Evolutionary conservation across 2,797 vertebrate genomes (phyloP).

Genomic region (Acanthornis magna): DNA sequence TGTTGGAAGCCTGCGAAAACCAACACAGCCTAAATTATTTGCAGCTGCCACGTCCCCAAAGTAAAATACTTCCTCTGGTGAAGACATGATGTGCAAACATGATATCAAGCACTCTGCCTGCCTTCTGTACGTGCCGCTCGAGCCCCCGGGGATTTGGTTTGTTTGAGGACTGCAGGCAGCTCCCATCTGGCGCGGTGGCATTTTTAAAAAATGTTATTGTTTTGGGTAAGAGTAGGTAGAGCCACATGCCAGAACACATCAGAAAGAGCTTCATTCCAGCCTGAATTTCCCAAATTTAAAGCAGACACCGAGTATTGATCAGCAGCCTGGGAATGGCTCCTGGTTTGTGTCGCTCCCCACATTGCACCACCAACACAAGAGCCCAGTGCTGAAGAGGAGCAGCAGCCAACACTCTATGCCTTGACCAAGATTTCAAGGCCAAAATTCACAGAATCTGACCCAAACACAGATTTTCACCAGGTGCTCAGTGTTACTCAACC

Average conservation of each 20-base stretch:
- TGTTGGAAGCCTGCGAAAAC: neutral
- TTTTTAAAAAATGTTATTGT: neutral
- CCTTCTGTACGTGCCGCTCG: neutral
- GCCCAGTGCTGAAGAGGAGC: neutral
- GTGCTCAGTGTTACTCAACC: neutral
- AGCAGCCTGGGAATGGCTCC: neutral
- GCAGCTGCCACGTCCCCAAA: fast-evolving
- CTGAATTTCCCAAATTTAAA: neutral
- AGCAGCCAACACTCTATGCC: neutral
- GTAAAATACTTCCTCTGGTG: neutral
- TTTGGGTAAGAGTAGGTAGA: neutral
- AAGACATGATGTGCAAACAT: neutral
- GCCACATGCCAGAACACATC: neutral
- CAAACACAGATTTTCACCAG: neutral
- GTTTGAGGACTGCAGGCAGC: neutral
- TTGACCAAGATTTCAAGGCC: neutral
- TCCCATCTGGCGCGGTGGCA: neutral
- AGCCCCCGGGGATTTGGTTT: neutral
- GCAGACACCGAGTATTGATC: neutral
- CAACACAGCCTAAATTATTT: neutral
- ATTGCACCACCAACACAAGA: fast-evolving
- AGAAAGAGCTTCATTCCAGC: neutral
- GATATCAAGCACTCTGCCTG: neutral
- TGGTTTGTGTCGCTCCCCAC: neutral
- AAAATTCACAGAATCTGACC: neutral